A percentile compares a stretch with the other conserved stretches of the same genome.
phyloP scores from a whole-genome alignment of 2,888 invertebrate species.

The Tuberolachnus salignus region DNA sequence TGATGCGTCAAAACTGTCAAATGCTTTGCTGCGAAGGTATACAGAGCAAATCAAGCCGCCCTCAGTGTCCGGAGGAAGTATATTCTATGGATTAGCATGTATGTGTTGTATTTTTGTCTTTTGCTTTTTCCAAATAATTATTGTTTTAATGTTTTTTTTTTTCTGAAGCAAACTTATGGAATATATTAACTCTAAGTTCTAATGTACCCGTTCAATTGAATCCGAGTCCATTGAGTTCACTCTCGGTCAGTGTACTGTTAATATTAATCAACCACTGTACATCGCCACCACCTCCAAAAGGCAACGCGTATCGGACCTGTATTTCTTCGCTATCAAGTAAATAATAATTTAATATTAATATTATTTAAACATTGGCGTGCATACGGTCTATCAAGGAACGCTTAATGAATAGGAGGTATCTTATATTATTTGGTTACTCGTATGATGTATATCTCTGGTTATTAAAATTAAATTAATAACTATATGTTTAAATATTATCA shows the following conservation, averaged over 20 bases:
- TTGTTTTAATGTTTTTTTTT: neutral
- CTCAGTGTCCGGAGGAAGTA: conserved; percentile 70
- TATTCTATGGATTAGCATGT: conserved; percentile 80
- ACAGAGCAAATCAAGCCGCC: conserved; percentile 70
- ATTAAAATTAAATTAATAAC: too few species aligned
- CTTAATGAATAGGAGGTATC: too few species aligned
- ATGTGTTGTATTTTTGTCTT: conserved; percentile 56
- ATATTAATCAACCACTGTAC: conserved; percentile 90
- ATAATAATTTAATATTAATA: neutral
- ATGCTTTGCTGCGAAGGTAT: conserved; percentile 79
- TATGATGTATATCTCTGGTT: too few species aligned
- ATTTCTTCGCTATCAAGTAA: conserved; percentile 62
- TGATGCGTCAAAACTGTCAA: conserved; percentile 64
- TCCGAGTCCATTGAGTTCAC: conserved; percentile 77
- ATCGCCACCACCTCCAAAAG: conserved; percentile 62
- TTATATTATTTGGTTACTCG: too few species aligned
- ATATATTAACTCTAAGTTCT: conserved; percentile 74
- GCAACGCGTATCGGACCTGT: conserved; percentile 86
- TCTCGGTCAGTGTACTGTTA: conserved; percentile 84
- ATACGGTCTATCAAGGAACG: too few species aligned
- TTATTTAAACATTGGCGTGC: too few species aligned
- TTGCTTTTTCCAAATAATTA: conserved; percentile 23
- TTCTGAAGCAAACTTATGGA: conserved; percentile 75
- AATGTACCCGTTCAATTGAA: conserved; percentile 62
- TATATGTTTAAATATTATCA: too few species aligned